phyloP scores from a whole-genome alignment of 2,888 invertebrate genomes.

The Leptopilina myrica region DNA sequence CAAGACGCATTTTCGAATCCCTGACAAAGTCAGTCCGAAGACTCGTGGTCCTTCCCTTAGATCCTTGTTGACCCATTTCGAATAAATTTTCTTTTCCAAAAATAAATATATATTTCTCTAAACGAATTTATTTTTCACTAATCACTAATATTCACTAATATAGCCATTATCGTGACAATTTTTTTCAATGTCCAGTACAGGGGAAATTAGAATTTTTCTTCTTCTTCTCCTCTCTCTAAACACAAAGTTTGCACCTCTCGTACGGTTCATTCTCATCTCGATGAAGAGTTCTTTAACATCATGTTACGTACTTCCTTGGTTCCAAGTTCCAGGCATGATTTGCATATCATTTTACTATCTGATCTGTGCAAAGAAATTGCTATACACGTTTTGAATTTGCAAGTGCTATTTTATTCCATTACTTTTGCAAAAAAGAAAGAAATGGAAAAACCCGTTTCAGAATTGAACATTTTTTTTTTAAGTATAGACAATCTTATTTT shows the following conservation, averaged over 20 bases:
- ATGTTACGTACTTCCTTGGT: constrained; percentile 1
- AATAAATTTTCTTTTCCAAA: not conserved
- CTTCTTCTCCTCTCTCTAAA: constrained; percentile 24
- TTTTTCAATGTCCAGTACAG: not conserved
- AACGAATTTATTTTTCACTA: not conserved
- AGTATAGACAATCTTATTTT: too few species aligned
- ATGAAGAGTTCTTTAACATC: constrained; percentile 14
- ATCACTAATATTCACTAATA: constrained; percentile 29
- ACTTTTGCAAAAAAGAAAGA: too few species aligned
- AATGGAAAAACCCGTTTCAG: not conserved
- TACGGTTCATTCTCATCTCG: constrained; percentile 29
- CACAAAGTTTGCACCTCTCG: not conserved
- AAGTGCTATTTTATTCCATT: not conserved
- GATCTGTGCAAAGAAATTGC: constrained; percentile 6
- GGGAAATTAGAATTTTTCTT: not conserved
- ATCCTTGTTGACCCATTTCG: constrained; percentile 73
- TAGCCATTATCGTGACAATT: constrained; percentile 45
- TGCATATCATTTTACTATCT: constrained; percentile 15
- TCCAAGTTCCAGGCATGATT: not conserved
- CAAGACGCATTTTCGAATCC: constrained; percentile 73
- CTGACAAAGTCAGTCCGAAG: constrained; percentile 72
- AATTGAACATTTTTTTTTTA: too few species aligned
- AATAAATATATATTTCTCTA: not conserved
- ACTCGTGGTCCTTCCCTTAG: constrained; percentile 67
- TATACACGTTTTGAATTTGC: not conserved